Evolutionary conservation across 2,888 invertebrate species (phyloP).

Genomic region (Ennomos fuscantarius): DNA sequence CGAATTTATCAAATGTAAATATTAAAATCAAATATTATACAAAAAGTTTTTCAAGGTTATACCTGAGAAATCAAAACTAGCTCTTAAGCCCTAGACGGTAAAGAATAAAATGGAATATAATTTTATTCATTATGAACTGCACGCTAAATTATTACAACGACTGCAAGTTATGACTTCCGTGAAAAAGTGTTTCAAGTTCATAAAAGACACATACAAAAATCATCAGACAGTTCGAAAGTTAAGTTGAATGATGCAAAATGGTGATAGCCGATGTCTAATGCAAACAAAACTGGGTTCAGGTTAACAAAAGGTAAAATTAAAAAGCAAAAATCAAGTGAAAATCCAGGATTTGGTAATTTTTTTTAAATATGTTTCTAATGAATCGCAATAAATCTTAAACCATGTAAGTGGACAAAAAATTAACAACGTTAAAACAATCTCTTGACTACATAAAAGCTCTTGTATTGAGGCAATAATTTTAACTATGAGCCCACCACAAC

Average conservation of each 20-base stretch:
- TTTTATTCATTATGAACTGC: slow-evolving; percentile 20
- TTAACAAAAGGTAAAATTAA: no score
- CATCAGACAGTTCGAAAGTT: neutral
- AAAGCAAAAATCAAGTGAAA: no score
- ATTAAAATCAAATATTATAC: slow-evolving; percentile 37
- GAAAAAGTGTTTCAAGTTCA: slow-evolving; percentile 25
- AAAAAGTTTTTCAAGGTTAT: slow-evolving; percentile 39
- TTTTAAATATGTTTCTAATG: no score
- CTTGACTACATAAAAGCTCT: no score
- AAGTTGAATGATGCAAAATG: neutral
- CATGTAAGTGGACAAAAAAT: no score
- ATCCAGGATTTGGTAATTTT: no score
- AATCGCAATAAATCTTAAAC: no score
- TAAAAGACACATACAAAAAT: slow-evolving; percentile 10
- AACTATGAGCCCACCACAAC: neutral
- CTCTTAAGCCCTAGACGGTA: slow-evolving; percentile 30
- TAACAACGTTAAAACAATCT: no score
- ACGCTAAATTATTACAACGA: slow-evolving; percentile 26
- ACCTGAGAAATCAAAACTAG: slow-evolving; percentile 20
- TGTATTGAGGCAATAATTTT: neutral
- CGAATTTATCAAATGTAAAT: slow-evolving; percentile 42
- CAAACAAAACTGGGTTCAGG: no score
- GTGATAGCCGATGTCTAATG: neutral
- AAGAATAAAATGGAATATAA: slow-evolving; percentile 16
- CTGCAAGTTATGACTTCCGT: slow-evolving; percentile 35